Conservation (phyloP, 2,888 invertebrate species). For the Hydraecia micacea region DNA sequence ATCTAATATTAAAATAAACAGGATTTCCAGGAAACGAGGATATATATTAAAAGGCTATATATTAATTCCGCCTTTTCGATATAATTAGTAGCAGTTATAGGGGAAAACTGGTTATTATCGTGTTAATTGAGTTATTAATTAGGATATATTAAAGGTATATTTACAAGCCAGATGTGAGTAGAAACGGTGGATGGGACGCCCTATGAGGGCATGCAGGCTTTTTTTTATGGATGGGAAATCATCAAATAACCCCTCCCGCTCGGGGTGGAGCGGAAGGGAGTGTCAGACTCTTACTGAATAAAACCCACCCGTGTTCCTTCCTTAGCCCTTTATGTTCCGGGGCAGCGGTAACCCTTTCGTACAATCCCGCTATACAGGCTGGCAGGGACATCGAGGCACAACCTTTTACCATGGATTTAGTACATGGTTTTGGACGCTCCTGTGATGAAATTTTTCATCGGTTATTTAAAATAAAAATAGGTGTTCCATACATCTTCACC, state of each 20-base stretch:
- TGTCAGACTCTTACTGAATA: too few species aligned
- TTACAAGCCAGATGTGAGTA: neutral
- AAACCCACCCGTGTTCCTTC: too few species aligned
- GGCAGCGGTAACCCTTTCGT: too few species aligned
- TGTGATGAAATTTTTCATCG: neutral
- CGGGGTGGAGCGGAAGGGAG: too few species aligned
- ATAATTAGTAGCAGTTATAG: neutral
- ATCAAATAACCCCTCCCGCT: too few species aligned
- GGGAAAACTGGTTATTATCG: slow-evolving; percentile 1
- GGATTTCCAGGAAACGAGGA: slow-evolving; percentile 1
- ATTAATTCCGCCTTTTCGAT: neutral
- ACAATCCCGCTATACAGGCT: too few species aligned
- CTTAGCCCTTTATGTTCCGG: too few species aligned
- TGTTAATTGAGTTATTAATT: neutral
- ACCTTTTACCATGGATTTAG: neutral
- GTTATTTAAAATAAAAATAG: neutral
- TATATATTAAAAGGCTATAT: neutral
- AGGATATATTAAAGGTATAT: neutral
- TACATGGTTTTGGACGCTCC: neutral
- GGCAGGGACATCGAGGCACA: neutral
- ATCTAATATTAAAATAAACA: neutral
- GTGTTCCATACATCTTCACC: neutral
- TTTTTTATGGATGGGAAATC: too few species aligned
- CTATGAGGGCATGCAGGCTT: neutral
- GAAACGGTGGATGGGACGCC: neutral